Evolutionary conservation across 2,888 invertebrate genomes (phyloP), one percentile per base, ranked within the genome.

Genomic region (Netelia inedita): DNA sequence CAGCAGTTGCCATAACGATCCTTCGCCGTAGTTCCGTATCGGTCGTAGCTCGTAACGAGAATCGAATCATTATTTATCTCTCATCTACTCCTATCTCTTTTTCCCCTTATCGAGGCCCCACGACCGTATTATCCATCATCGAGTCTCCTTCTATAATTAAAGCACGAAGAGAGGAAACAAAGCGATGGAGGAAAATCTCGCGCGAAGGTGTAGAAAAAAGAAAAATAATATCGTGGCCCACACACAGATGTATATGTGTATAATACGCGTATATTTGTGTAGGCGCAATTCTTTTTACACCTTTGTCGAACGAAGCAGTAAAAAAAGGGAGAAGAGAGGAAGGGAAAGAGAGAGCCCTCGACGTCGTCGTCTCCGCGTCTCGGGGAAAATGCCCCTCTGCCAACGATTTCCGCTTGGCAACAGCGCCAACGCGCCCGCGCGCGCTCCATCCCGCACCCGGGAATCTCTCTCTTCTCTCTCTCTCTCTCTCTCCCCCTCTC

Each of bases 341-440:
- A 41, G 2, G 23, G 19, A 59, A 46, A 71, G 43, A 69, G 46
- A 46, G 46, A 59, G 68, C 74, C 61, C 43, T 71, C 78, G 61
- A 21, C 46, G 28, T 71, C 68, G 61, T 35, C 46, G 43, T 71
- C 68, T 74, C 35, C 79, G 66, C 55, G 80, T 75, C 82, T 84
- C 74, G 81, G 81, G 75, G 85, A 86, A 86, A 86, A 83, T 84
- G 72, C 65, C 75, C 75, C 81, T 75, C 66, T 57, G 61, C 74
- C 59, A 46, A 89, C 87, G 88, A 89, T 91, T 92, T 92, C 92
- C 92, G 92, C 92, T 92, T 92, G 91, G 92, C 92, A 92, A 92
- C 92, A 92, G 90, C 90, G 91, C 88, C 88, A 87, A 87, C 86
- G 87, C 46, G 68, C 72, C n/a, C 59, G 79, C 82, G 69, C 68